Evolutionary conservation across 64 coral and sea anemone species (phyloP), one percentile per base, ranked within the genome.

Genomic region (Porites australiensis): DNA sequence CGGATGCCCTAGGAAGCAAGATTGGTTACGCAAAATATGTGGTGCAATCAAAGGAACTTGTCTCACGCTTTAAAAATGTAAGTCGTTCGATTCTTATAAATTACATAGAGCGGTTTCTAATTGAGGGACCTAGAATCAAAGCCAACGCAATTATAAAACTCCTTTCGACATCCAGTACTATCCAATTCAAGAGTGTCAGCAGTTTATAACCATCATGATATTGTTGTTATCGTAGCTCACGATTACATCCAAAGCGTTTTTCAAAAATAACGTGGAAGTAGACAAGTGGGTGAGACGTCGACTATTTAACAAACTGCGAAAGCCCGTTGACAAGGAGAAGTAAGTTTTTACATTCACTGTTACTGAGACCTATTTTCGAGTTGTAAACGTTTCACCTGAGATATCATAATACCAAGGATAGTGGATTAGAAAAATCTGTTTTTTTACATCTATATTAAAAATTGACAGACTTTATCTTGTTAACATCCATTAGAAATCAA

Each of bases 21-120:
- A 93, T 98, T 66, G 97, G 97, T 52, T 98, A 96, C 43, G 97
- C 97, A 54, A 90, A 82, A 44, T 98, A 98, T 88, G 82, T 98
- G 20, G 74, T 83, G 9, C 87, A 78, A 16, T 94, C 97, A 53
- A 77, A 78, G 52, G 76, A 91, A 43, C 91, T 98, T 43, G 88
- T 62, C 68, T 91, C 95, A 55, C 57, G 97, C 15, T 98, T 98
- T 76, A 57, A 89, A 54, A 91, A 75, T 15, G 97, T 99, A 78
- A 71, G 77, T 70, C 13, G 50, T 3, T 12, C 13, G 4, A 12
- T 54, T 37, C 27, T 37, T 1, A 37, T 37, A 37, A 37, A 37
- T 37, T 37, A 37, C 27, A 37, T 37, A 37, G 27, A 37, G 27
- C 27, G 27, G 27, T 37, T 37, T 37, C 27, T 37, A 0, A 37